A percentile compares a stretch with the other conserved stretches of the same genome.
These are phyloP conservation scores for Alitta virens DNA, from an alignment of 2,888 invertebrate genomes.

Conservation along the genomic window DNA sequence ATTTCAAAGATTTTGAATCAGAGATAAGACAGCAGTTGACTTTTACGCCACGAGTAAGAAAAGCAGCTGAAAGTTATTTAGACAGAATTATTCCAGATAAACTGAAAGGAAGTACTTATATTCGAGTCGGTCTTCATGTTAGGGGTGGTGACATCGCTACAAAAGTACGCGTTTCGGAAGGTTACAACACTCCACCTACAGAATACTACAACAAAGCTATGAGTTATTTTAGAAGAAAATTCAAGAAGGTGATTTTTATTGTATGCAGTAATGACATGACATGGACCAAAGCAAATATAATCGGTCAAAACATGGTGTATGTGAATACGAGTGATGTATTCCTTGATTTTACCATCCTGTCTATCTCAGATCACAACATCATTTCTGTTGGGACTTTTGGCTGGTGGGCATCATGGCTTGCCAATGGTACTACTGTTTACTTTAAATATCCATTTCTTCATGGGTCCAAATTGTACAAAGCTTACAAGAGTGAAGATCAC, in stretches of 20 bases:
- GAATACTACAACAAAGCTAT: conserved; percentile 48
- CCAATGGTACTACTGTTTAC: no score
- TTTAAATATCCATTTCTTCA: no score
- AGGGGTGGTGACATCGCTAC: conserved; percentile 54
- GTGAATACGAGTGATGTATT: no score
- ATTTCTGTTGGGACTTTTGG: no score
- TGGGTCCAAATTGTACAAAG: no score
- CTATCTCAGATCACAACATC: no score
- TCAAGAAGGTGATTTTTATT: conserved; percentile 42
- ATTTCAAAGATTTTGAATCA: conserved; percentile 33
- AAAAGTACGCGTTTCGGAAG: conserved; percentile 41
- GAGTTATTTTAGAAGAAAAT: conserved; percentile 38
- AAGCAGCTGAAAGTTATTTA: conserved; percentile 30
- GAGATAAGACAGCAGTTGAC: conserved; percentile 36
- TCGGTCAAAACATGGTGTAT: conserved; percentile 29
- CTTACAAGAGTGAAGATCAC: no score
- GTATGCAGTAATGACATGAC: conserved; percentile 52
- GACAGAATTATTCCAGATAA: conserved; percentile 16
- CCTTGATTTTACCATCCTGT: no score
- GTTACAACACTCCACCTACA: conserved; percentile 50
- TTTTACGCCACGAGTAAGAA: conserved; percentile 30
- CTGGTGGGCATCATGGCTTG: no score
- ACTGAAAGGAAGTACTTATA: conserved; percentile 25
- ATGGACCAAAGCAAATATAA: conserved; percentile 42
- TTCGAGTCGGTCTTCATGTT: conserved; percentile 51